Evolutionary conservation across 53 echinoderm and acorn worm genomes (phyloP).

Genomic region (Paracentrotus lividus): DNA sequence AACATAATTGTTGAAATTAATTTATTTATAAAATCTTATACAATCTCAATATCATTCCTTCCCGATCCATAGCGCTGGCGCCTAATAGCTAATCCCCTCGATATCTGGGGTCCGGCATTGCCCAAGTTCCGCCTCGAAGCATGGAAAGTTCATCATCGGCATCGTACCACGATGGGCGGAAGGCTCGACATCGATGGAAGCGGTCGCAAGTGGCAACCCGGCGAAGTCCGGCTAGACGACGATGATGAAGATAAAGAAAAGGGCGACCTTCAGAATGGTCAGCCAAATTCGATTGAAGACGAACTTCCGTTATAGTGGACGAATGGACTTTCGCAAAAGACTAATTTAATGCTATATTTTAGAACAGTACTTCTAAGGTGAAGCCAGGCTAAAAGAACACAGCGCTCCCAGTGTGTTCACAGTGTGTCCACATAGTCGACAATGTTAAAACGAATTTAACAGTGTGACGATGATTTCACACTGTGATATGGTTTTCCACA

Average conservation of each 20-base stretch:
- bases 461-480: too few relatives aligned
- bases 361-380: not conserved
- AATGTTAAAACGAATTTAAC: too few relatives aligned
- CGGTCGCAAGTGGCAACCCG: constrained; percentile 60
- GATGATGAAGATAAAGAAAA: constrained; percentile 33
- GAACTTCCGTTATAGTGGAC: not conserved
- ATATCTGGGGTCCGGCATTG: constrained; percentile 80
- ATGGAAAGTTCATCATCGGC: constrained; percentile 65
- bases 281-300: not conserved
- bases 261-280: not conserved
- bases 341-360: not conserved
- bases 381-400: too few relatives aligned
- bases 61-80: constrained; percentile 77
- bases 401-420: not conserved
- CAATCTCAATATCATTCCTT: too few relatives aligned
- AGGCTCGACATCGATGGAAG: constrained; percentile 71
- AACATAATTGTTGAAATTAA: too few relatives aligned
- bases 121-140: constrained; percentile 81
- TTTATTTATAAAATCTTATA: too few relatives aligned
- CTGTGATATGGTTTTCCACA: too few relatives aligned
- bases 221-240: constrained; percentile 35
- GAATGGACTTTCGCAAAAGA: not conserved
- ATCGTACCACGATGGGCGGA: constrained; percentile 83
- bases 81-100: constrained; percentile 69
- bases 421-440: too few relatives aligned